Evolutionary conservation across 2,888 invertebrate species (phyloP), one percentile per base, ranked within the genome.

Genomic region (Caradrina kadenii): DNA sequence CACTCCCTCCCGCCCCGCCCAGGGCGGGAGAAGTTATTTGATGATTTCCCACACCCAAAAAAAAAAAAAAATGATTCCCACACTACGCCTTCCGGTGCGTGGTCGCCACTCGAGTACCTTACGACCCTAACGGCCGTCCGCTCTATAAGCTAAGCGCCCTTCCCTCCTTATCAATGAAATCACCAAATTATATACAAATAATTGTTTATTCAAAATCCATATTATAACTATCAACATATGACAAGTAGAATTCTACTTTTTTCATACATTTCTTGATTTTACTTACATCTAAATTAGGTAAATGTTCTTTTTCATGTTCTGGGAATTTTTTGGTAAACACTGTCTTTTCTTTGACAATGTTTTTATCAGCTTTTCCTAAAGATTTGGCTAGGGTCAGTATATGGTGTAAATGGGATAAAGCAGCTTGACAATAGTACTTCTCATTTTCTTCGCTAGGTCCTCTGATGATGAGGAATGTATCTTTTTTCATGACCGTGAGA

Each of bases 161-260:
- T 26, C 2, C 4, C 26, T 7, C 2, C 8, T 49, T n/a, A n/a
- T 10, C 35, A 69, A 60, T 31, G 31, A 70, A 70, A 56, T 0
- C 13, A 53, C 10, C 10, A 35, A 53, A 54, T 22, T 54, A 15
- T 15, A 2, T 42, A 54, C 0, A 31, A n/a, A 19, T 45, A 21
- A 69, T 55, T 61, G 15, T 84, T 87, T 87, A 89, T 73, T 90
- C 84, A 82, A 85, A 88, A 53, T 89, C 86, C 84, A 91, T 89
- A 80, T 90, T 87, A 87, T 87, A 91, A 82, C 89, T 91, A 70
- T 96, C 96, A 45, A 97, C 90, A 95, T 96, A 98, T 0, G 97
- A 97, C 72, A 98, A 91, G 91, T 97, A 97, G 92, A 97, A 98
- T 87, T 98, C 97, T 1, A 98, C 86, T 93, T 98, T 98, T 86